Base-by-base conservation (phyloP, 2,113 vertebrate genomes). In the Capreolus pygargus region DNA sequence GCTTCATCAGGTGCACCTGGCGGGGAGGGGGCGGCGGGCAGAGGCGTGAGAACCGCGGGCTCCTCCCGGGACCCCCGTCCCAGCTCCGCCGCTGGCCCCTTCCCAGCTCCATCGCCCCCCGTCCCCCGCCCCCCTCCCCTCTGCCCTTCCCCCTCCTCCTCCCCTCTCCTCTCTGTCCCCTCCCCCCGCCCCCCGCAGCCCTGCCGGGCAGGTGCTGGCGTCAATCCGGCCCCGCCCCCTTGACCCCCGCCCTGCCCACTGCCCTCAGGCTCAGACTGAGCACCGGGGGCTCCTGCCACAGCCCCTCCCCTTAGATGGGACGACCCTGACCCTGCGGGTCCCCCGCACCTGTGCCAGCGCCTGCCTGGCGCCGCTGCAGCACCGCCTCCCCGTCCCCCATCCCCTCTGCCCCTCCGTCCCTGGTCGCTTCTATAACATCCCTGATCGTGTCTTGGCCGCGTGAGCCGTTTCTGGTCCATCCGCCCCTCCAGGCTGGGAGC, bases 1-100 rank as follows among this genome's bases (percentile, higher is more conserved):
- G 99, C 98, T 99, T 99, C 99, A 99, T 98, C 92, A 99, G 98
- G 93, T 99, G 99, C 45, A 99, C 99, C 99, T 99, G 98, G 2
- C 21, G 0, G 74, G 60, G 93, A 92, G 81, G 64, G 6, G 60
- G 19, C 6, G 7, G 64, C 6, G 70, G 54, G 50, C 78, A n/a
- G 91, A 67, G 57, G 60, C 8, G 1, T 96, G 91, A 96, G 79
- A 50, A 7, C 1, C 1, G 2, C 0, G n/a, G 47, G 16, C 43
- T 70, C 45, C 76, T 15, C 52, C 55, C 45, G 33, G 43, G 39
- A 45, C 39, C 39, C 10, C 19, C 5, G 8, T 1, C 10, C n/a
- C 8, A 16, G 84, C 16, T 1, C 88, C 50, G 36, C 52, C 2
- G 21, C n/a, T 19, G 15, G 0, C 47, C 28, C 10, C 28, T 25